Conservation (phyloP, 2,888 invertebrate genomes). For the Philopedon plagiatum region DNA sequence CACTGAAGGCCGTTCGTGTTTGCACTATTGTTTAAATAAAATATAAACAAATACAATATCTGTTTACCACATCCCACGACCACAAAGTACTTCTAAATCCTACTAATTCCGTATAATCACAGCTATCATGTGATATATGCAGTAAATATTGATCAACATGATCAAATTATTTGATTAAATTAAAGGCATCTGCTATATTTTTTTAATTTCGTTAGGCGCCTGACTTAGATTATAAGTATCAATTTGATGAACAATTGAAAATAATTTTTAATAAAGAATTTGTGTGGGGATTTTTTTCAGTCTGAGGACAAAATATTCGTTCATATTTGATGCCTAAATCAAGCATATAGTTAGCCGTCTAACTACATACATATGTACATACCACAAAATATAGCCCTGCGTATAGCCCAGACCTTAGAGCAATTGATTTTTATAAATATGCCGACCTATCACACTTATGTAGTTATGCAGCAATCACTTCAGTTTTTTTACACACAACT, state of each 20-base stretch:
- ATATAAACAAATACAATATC: constrained; percentile 7
- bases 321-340: too few species aligned
- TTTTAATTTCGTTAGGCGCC: constrained; percentile 4
- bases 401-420: neutral
- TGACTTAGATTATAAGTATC: constrained; percentile 4
- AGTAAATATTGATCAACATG: constrained; percentile 14
- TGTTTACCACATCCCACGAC: neutral
- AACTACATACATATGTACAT: too few species aligned
- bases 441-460: constrained; percentile 1
- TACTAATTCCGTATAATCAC: constrained; percentile 15
- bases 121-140: constrained; percentile 9
- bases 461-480: neutral
- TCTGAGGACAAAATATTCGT: too few species aligned
- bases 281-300: too few species aligned
- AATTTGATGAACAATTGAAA: neutral
- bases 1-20: constrained; percentile 4
- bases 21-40: constrained; percentile 11
- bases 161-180: constrained; percentile 15
- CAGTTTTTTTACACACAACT: constrained; percentile 17
- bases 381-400: too few species aligned
- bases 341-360: too few species aligned
- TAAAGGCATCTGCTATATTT: constrained; percentile 6
- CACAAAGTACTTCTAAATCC: constrained; percentile 6
- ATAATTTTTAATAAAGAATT: neutral
- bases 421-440: constrained; percentile 18